Conservation (phyloP, 2,888 invertebrate genomes). For the Zygaena filipendulae region DNA sequence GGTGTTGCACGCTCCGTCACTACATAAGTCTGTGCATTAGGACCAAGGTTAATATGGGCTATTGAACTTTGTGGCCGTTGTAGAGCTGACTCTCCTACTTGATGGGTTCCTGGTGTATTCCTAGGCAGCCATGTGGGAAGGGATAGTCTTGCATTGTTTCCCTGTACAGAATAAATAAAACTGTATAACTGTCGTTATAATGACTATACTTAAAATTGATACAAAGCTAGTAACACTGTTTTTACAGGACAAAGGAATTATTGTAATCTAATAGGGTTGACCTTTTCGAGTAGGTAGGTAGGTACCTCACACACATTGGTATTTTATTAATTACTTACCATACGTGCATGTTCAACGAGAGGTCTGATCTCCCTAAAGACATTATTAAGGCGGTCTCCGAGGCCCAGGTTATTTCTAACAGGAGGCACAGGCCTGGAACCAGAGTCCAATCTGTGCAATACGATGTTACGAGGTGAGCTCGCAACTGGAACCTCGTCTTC, state of each 20-base stretch:
- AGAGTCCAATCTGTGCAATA: conserved; percentile 40
- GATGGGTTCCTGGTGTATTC: conserved; percentile 42
- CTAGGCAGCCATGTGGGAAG: conserved; percentile 56
- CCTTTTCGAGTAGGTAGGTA: no score
- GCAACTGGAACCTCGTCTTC: conserved; percentile 42
- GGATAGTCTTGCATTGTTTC: conserved; percentile 51
- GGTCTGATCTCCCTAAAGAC: conserved; percentile 73
- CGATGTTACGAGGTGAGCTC: conserved; percentile 32
- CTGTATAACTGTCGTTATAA: no score
- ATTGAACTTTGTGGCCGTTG: conserved; percentile 55
- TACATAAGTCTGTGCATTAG: conserved; percentile 37
- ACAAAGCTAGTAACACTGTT: no score
- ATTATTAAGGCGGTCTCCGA: conserved; percentile 53
- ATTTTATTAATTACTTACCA: no score
- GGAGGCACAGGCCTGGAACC: conserved; percentile 33
- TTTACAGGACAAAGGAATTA: background rate
- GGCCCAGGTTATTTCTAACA: conserved; percentile 42
- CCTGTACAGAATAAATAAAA: conserved; percentile 27
- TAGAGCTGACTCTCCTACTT: conserved; percentile 30
- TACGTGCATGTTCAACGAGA: conserved; percentile 72
- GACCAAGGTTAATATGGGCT: conserved; percentile 44
- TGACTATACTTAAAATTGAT: background rate
- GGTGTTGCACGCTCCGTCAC: conserved; percentile 39
- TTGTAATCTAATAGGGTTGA: no score
- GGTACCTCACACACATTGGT: no score